Percentiles rank a stretch among this genome's conserved stretches.
Conservation (phyloP, 2,797 vertebrate species). For the Sebastolobus alascanus region DNA sequence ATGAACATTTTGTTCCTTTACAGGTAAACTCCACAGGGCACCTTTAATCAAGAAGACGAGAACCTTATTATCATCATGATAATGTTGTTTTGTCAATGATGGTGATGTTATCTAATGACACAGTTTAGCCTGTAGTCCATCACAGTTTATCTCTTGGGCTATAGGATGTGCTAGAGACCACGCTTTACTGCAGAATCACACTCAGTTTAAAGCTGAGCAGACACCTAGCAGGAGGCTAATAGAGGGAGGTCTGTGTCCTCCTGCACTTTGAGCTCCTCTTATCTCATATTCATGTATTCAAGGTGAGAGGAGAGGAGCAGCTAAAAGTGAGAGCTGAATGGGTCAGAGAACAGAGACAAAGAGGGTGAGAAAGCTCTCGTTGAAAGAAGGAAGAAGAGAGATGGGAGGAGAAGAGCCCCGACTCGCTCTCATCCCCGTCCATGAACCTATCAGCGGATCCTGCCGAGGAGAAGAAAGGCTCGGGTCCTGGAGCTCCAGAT, state of each 20-base stretch:
- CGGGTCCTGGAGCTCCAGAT: constrained; percentile 52
- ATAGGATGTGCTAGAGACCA: background rate
- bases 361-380: constrained; percentile 1
- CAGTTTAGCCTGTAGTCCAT: background rate
- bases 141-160: background rate
- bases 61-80: background rate
- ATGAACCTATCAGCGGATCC: constrained; percentile 57
- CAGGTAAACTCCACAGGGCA: background rate
- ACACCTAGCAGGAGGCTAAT: constrained; percentile 29
- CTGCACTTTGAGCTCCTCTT: constrained; percentile 43
- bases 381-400: constrained; percentile 19
- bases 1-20: background rate
- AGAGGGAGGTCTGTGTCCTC: constrained; percentile 47
- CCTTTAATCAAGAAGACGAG: background rate
- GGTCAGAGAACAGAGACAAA: constrained; percentile 43
- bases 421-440: constrained; percentile 55
- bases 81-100: background rate
- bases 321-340: constrained; percentile 35
- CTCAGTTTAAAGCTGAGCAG: constrained; percentile 43
- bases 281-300: constrained; percentile 71
- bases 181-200: constrained; percentile 30
- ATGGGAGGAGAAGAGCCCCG: constrained; percentile 24
- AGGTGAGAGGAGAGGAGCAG: constrained; percentile 45
- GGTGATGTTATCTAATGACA: background rate
- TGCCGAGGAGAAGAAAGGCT: constrained; percentile 34